A percentile compares a stretch with the other conserved stretches of the same genome.
Conservation (phyloP, 2,113 vertebrate genomes). For the Tautogolabrus adspersus region DNA sequence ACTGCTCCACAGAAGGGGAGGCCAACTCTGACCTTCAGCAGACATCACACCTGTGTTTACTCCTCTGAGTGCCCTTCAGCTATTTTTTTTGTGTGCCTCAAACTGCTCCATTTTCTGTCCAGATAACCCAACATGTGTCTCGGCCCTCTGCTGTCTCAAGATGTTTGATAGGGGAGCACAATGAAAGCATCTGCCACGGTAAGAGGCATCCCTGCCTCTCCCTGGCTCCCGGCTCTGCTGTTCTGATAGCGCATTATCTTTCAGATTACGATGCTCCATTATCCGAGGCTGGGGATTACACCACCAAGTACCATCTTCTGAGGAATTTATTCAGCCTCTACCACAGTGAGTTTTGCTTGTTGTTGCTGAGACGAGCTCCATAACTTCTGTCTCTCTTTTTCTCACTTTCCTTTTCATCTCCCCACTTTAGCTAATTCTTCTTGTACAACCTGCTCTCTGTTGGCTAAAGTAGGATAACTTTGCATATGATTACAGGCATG, state of each 20-base stretch:
- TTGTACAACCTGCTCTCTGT: slow-evolving; percentile 58
- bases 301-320: slow-evolving; percentile 89
- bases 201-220: slow-evolving; percentile 54
- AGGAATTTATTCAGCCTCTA: slow-evolving; percentile 85
- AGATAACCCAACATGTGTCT: slow-evolving; percentile 69
- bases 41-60: slow-evolving; percentile 33
- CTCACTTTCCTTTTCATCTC: slow-evolving; percentile 47
- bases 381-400: slow-evolving; percentile 38
- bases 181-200: slow-evolving; percentile 60
- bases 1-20: background rate
- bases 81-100: slow-evolving; percentile 28
- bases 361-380: slow-evolving; percentile 19
- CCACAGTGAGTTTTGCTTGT: slow-evolving; percentile 81
- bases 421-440: slow-evolving; percentile 60
- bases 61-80: slow-evolving; percentile 33
- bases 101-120: slow-evolving; percentile 56
- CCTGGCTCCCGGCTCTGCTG: slow-evolving; percentile 56
- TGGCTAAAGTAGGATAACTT: slow-evolving; percentile 59
- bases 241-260: slow-evolving; percentile 80
- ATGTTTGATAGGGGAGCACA: slow-evolving; percentile 66
- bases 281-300: slow-evolving; percentile 93
- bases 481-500: slow-evolving; percentile 58
- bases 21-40: slow-evolving; percentile 57
- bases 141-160: slow-evolving; percentile 58
- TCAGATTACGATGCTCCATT: slow-evolving; percentile 93